Conservation (phyloP, 2,888 invertebrate species). For the Teleogryllus oceanicus region DNA sequence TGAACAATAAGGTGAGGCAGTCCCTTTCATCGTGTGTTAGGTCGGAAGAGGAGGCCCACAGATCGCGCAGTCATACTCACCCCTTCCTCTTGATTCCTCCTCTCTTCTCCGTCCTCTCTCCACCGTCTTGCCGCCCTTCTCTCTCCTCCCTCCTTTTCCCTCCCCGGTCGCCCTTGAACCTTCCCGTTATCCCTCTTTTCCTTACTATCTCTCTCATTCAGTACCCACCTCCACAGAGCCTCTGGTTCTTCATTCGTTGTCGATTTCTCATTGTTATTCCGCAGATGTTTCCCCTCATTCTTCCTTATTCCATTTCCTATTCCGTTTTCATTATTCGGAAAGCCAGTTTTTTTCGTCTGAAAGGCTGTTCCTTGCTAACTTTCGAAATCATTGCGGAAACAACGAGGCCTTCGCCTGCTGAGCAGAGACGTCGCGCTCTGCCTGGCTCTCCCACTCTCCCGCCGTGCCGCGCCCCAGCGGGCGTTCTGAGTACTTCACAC, state of each 20-base stretch:
- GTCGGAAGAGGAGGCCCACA: too few species aligned
- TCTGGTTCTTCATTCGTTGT: background rate
- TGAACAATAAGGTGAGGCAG: too few species aligned
- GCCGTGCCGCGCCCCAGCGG: too few species aligned
- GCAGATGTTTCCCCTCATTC: background rate
- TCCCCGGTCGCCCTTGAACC: background rate
- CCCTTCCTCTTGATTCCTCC: too few species aligned
- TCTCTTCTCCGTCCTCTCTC: too few species aligned
- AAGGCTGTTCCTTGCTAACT: background rate
- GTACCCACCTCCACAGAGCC: background rate
- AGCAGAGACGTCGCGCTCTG: background rate
- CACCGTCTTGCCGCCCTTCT: too few species aligned
- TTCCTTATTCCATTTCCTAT: slow-evolving; percentile 6
- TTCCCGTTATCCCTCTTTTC: background rate
- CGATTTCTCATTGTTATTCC: background rate
- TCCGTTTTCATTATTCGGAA: background rate
- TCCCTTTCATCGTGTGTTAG: too few species aligned
- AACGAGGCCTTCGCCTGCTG: background rate
- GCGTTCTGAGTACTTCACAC: too few species aligned
- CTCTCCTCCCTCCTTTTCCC: too few species aligned
- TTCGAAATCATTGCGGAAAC: slow-evolving; percentile 3
- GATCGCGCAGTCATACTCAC: too few species aligned
- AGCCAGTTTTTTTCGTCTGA: background rate
- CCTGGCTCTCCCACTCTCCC: too few species aligned
- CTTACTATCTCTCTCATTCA: background rate